Evolutionary conservation across 1,140 invertebrate species (phyloP).

Genomic region (Anastrepha ludens): DNA sequence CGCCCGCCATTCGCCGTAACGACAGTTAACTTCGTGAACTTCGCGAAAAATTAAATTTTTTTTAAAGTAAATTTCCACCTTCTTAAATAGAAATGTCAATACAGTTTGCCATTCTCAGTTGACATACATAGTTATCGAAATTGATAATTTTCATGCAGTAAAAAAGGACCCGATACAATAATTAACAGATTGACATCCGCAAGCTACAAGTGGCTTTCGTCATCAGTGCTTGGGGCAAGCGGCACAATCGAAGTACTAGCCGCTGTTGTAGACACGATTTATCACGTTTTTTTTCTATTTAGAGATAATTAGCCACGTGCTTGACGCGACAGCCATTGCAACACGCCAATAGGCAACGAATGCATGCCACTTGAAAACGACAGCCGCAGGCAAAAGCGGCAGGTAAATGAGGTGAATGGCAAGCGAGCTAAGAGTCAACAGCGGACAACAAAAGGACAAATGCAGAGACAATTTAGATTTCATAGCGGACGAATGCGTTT

Average conservation of each 20-base stretch:
- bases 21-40: too few relatives aligned
- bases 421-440: neutral
- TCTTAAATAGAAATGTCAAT: too few relatives aligned
- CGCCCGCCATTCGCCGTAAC: too few relatives aligned
- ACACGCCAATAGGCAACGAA: neutral
- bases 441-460: neutral
- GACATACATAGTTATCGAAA: too few relatives aligned
- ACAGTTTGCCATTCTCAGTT: too few relatives aligned
- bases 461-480: too few relatives aligned
- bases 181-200: neutral
- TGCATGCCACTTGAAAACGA: conserved; percentile 9
- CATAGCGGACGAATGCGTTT: neutral
- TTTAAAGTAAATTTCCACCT: too few relatives aligned
- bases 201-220: neutral
- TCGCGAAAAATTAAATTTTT: too few relatives aligned
- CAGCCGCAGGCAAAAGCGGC: neutral
- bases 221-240: neutral
- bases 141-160: too few relatives aligned
- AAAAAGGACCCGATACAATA: neutral
- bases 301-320: conserved; percentile 7
- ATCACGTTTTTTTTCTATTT: neutral
- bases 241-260: neutral
- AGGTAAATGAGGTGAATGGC: conserved; percentile 3
- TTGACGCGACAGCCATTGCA: neutral
- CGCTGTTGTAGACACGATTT: conserved; percentile 1